phyloP scores from a whole-genome alignment of 2,797 vertebrate genomes.

The Typhlichthys subterraneus region DNA sequence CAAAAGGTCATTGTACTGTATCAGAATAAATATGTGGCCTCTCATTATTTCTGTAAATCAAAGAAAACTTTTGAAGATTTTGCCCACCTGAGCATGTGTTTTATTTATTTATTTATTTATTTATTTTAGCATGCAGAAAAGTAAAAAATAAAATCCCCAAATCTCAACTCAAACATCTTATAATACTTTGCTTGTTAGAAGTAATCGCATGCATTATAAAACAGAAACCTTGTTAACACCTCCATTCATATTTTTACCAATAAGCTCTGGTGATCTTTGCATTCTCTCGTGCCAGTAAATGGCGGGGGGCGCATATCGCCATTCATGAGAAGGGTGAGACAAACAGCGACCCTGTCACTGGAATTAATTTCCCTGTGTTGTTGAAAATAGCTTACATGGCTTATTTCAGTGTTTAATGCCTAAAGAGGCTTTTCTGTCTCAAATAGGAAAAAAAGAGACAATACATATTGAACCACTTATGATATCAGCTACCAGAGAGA shows the following conservation, averaged over 20 bases:
- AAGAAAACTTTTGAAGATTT: not conserved
- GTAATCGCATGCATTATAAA: no score
- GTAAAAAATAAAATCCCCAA: no score
- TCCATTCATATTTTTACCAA: no score
- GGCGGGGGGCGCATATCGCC: conserved; percentile 5
- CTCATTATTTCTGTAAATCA: not conserved
- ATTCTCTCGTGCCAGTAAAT: conserved; percentile 3
- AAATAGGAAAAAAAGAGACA: conserved; percentile 14
- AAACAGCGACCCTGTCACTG: conserved; percentile 15
- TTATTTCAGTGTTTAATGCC: conserved; percentile 46
- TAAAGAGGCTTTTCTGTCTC: conserved; percentile 49
- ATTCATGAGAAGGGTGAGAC: conserved; percentile 12
- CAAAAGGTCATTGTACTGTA: not conserved
- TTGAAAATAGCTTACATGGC: conserved; percentile 51
- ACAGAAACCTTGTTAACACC: no score
- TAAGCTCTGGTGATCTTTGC: conserved; percentile 33
- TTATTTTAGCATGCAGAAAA: not conserved
- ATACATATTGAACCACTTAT: conserved; percentile 38
- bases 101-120: not conserved
- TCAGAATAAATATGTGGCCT: not conserved
- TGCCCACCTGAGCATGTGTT: not conserved
- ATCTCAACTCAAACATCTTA: no score
- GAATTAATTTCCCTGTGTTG: conserved; percentile 43
- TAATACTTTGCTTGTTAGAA: no score
- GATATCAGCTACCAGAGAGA: conserved; percentile 40